Base-by-base conservation (phyloP, 2,888 invertebrate genomes). In the Julus scanicus region DNA sequence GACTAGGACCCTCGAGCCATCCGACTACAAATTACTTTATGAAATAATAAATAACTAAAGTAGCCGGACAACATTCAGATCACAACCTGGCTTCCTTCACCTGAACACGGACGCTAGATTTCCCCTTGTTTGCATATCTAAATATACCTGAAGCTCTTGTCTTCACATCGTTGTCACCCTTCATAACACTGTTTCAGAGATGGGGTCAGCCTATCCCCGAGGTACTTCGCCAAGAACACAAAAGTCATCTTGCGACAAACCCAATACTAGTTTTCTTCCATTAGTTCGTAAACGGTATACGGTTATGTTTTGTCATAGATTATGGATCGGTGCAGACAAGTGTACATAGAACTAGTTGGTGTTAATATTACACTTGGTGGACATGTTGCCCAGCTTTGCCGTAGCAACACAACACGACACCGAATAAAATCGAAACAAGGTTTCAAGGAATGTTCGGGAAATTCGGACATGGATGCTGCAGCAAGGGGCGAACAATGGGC, bases 11-110 rank as follows among this genome's bases (percentile, higher is more conserved):
- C 80, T 80, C 37, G 13, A 37, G 37, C 9, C 80, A 80, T 80
- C 80, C 80, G 80, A 80, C 29, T 15, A 80, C 80, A 37, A 29
- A 80, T 37, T 80, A 80, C 80, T 80, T 80, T 80, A 71, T 80
- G 80, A 80, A 37, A 37, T 80, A 80, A 80, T 80, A 80, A 80
- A 80, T 80, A 37, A 80, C 80, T 80, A 80, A 80, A 80, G 80
- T 80, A 80, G 80, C 15, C 80, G 80, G 80, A 80, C 29, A 80
- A 39, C 37, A 15, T 80, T 80, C 13, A 11, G 15, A 80, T 15
- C 13, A 9, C 11, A 37, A 29, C 80, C 71, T 11, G 11, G n/a
- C n/a, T n/a, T 44, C 44, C 53, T 5, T 29, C 63, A 71, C 63
- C 8, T 20, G 2, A 6, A 20, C 63, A 71, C 44, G 63, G 63